phyloP scores from a whole-genome alignment of 2,797 vertebrate genomes.

The Poecilia velifera region DNA sequence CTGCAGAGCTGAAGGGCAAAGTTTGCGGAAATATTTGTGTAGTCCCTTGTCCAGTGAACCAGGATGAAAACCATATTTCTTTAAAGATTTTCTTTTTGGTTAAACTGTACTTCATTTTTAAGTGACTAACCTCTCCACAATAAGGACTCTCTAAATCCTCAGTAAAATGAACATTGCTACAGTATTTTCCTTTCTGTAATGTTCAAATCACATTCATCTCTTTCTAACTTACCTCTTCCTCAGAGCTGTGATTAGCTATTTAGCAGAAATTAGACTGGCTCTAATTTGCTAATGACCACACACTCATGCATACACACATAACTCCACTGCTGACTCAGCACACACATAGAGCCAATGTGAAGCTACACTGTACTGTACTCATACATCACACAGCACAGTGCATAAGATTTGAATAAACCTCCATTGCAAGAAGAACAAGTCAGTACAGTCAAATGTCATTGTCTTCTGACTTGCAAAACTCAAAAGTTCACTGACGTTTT shows the following conservation, averaged over 20 bases:
- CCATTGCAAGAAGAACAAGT: constrained; percentile 3
- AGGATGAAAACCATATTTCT: background rate
- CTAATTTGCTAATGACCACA: constrained; percentile 66
- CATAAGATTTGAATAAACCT: constrained; percentile 22
- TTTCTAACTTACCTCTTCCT: constrained; percentile 32
- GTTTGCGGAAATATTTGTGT: background rate
- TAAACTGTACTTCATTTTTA: background rate
- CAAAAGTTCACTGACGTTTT: constrained; percentile 55
- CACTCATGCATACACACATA: background rate
- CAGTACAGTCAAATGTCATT: constrained; percentile 50
- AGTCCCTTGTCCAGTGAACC: background rate
- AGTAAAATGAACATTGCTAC: background rate
- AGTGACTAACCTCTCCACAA: background rate
- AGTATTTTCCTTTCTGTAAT: background rate
- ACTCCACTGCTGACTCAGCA: constrained; percentile 56
- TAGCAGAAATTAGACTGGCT: constrained; percentile 57
- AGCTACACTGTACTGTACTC: background rate
- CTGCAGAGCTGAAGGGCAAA: background rate
- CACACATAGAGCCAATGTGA: constrained; percentile 32
- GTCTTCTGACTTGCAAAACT: constrained; percentile 19
- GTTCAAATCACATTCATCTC: constrained; percentile 25
- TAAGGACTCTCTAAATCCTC: constrained; percentile 3
- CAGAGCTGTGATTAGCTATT: constrained; percentile 59
- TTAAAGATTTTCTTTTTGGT: background rate
- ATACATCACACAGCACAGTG: constrained; percentile 13